These are phyloP conservation scores for Platyscapa corneri DNA, from an alignment of 1,140 invertebrate genomes.

Conservation along the genomic window DNA sequence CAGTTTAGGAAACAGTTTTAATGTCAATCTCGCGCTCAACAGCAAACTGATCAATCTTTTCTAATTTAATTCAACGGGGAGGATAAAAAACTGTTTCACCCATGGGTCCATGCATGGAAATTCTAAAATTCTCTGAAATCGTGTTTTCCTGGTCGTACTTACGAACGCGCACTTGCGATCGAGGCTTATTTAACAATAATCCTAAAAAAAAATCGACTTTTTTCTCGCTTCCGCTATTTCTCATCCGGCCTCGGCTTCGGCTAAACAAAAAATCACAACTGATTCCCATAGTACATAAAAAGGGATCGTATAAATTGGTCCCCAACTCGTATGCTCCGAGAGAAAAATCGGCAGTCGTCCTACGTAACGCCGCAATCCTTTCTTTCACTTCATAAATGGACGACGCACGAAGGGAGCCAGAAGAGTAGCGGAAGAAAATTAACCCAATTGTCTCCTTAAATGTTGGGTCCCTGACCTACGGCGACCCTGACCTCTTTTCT, in stretches of 20 bases:
- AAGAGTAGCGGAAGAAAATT: slow-evolving; percentile 44
- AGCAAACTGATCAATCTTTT: background rate
- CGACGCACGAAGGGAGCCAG: slow-evolving; percentile 42
- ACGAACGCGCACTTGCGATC: slow-evolving; percentile 67
- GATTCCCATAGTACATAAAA: slow-evolving; percentile 29
- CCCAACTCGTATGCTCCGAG: slow-evolving; percentile 28
- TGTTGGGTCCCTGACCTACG: slow-evolving; percentile 64
- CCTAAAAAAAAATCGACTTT: slow-evolving; percentile 28
- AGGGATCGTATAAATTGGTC: slow-evolving; percentile 49
- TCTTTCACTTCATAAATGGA: slow-evolving; percentile 47
- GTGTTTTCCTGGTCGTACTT: slow-evolving; percentile 64
- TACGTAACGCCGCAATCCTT: background rate
- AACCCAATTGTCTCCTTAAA: slow-evolving; percentile 64
- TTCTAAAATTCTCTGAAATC: slow-evolving; percentile 60
- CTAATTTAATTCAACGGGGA: no score
- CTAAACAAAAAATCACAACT: background rate
- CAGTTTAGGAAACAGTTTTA: background rate
- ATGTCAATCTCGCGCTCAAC: slow-evolving; percentile 4
- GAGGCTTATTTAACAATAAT: slow-evolving; percentile 26
- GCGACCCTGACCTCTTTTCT: slow-evolving; percentile 69
- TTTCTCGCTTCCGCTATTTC: background rate
- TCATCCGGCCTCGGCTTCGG: slow-evolving; percentile 8
- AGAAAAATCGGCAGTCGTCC: background rate
- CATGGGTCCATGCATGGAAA: slow-evolving; percentile 69
- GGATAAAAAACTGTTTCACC: slow-evolving; percentile 57